phyloP scores from a whole-genome alignment of 2,888 invertebrate genomes.

The Nomada fucata region DNA sequence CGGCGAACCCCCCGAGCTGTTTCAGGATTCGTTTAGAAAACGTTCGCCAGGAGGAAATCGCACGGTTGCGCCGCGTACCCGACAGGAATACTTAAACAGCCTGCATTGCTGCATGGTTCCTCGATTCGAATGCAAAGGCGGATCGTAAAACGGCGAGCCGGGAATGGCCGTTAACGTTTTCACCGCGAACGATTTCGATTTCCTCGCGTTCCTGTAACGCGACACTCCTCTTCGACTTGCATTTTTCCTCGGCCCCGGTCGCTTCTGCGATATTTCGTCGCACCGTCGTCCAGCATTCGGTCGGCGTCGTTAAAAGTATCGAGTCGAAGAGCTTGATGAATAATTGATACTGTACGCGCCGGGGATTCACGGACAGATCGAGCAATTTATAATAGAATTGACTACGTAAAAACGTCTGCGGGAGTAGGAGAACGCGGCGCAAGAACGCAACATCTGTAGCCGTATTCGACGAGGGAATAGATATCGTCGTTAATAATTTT shows the following conservation, averaged over 20 bases:
- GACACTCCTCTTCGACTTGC: background rate
- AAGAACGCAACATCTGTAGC: no score
- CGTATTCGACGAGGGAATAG: no score
- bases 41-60: constrained; percentile 68
- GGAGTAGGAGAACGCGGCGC: no score
- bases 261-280: background rate
- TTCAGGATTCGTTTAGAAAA: constrained; percentile 67
- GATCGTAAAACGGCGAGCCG: constrained; percentile 52
- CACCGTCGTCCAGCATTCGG: no score
- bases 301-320: no score
- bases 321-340: no score
- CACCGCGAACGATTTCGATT: constrained; percentile 21
- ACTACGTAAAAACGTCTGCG: no score
- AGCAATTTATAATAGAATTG: no score
- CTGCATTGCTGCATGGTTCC: constrained; percentile 73
- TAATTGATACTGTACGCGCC: no score
- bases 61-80: constrained; percentile 58
- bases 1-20: constrained; percentile 41
- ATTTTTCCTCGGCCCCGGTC: background rate
- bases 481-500: no score
- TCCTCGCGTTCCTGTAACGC: constrained; percentile 1
- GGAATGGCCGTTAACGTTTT: constrained; percentile 43
- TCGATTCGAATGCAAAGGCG: constrained; percentile 69
- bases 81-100: constrained; percentile 74
- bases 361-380: no score